Evolutionary conservation across 1,140 invertebrate genomes (phyloP).

Genomic region (Callitettix versicolor): DNA sequence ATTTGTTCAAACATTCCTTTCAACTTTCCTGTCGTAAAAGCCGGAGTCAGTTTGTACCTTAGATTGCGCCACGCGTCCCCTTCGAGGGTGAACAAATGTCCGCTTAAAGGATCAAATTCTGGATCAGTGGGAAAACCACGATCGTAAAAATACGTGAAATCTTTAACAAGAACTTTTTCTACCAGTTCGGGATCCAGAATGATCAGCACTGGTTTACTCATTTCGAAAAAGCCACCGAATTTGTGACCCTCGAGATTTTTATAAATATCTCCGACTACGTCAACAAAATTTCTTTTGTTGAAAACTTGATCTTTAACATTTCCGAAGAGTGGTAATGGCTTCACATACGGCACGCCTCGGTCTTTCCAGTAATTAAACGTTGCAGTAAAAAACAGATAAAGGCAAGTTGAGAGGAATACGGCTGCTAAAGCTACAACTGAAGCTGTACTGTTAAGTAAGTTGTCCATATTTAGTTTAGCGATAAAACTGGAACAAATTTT

Average conservation of each 20-base stretch:
- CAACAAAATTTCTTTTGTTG: slow-evolving; percentile 22
- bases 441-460: too few relatives aligned
- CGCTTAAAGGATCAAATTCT: slow-evolving; percentile 33
- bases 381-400: slow-evolving; percentile 30
- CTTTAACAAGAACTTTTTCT: slow-evolving; percentile 46
- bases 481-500: too few relatives aligned
- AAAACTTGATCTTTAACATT: slow-evolving; percentile 35
- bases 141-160: slow-evolving; percentile 42
- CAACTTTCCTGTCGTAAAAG: too few relatives aligned
- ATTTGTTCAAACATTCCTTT: too few relatives aligned
- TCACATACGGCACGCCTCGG: slow-evolving; percentile 26
- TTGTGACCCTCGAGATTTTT: slow-evolving; percentile 13
- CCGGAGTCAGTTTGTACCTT: slow-evolving; percentile 42
- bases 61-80: slow-evolving; percentile 43
- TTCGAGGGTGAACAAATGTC: slow-evolving; percentile 31
- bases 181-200: slow-evolving; percentile 45
- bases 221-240: slow-evolving; percentile 31
- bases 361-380: too few relatives aligned
- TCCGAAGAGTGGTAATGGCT: slow-evolving; percentile 37
- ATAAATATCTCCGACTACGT: slow-evolving; percentile 18
- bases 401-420: too few relatives aligned
- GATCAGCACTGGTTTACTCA: slow-evolving; percentile 37
- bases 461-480: too few relatives aligned
- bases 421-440: too few relatives aligned
- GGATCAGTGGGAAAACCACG: slow-evolving; percentile 36